These are phyloP conservation scores for Ferrisia virgata DNA, from an alignment of 2,888 invertebrate species.

Conservation along the genomic window DNA sequence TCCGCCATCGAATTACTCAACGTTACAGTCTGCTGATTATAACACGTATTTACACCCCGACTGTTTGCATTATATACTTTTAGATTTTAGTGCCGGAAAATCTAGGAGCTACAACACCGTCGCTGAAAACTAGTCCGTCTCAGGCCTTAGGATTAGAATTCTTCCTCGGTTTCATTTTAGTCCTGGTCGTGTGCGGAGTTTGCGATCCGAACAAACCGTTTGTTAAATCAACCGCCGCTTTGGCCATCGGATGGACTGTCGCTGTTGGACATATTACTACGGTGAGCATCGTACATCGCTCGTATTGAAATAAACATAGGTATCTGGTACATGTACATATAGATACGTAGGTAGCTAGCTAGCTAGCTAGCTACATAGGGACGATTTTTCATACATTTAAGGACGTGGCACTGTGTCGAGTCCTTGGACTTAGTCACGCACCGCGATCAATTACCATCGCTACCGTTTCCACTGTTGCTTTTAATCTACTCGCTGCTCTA, in stretches of 20 bases:
- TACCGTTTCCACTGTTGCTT: not conserved
- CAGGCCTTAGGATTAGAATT: slow-evolving; percentile 80
- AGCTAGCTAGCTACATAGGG: not conserved
- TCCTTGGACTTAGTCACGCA: slow-evolving; percentile 14
- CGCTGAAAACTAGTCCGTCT: slow-evolving; percentile 58
- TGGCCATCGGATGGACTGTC: slow-evolving; percentile 67
- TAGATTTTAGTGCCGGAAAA: slow-evolving; percentile 35
- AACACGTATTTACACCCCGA: not conserved
- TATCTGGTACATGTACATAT: too few relatives aligned
- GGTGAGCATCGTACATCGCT: slow-evolving; percentile 62
- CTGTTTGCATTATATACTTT: not conserved
- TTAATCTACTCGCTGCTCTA: not conserved
- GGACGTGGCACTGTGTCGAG: not conserved
- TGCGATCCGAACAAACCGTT: slow-evolving; percentile 63
- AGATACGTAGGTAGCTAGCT: too few relatives aligned
- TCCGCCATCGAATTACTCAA: slow-evolving; percentile 19
- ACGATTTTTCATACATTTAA: not conserved
- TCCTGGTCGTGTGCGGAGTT: slow-evolving; percentile 65
- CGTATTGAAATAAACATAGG: too few relatives aligned
- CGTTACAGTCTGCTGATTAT: not conserved
- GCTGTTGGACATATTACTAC: slow-evolving; percentile 64
- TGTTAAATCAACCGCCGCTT: slow-evolving; percentile 62
- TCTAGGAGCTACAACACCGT: slow-evolving; percentile 59
- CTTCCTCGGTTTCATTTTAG: slow-evolving; percentile 70
- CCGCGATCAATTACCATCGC: not conserved